Evolutionary conservation across 2,113 vertebrate genomes (phyloP).

Genomic region (Antigone vipio): DNA sequence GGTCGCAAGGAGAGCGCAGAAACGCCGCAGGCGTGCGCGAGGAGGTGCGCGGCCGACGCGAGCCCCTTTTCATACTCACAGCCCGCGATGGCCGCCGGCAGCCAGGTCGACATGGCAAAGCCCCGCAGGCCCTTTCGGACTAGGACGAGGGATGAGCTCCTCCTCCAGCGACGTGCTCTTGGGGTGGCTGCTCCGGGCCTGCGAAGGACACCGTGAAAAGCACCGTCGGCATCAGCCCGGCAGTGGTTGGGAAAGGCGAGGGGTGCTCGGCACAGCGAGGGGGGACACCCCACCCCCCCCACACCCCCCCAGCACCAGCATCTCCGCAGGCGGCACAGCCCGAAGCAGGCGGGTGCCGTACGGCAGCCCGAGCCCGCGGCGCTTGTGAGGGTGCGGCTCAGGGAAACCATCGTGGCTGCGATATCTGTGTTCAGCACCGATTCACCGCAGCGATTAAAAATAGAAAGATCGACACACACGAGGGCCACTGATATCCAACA

Average conservation of each 20-base stretch:
- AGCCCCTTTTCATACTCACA: background rate
- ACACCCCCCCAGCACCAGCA: background rate
- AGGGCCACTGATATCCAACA: no score
- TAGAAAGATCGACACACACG: no score
- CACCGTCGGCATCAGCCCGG: background rate
- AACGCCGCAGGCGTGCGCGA: background rate
- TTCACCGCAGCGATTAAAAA: background rate
- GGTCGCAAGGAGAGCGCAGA: background rate
- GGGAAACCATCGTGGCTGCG: no score
- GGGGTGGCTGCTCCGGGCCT: background rate
- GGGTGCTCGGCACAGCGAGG: rapidly evolving
- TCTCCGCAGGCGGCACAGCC: background rate
- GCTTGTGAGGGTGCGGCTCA: rapidly evolving
- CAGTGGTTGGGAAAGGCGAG: background rate
- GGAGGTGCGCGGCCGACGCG: background rate
- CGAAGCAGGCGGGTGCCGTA: background rate
- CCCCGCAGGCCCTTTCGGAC: background rate
- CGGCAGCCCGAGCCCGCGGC: background rate
- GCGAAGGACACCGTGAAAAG: background rate
- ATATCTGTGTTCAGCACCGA: background rate
- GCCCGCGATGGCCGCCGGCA: rapidly evolving
- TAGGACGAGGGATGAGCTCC: no score
- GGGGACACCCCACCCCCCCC: background rate
- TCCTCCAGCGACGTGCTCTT: rapidly evolving
- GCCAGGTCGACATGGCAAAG: background rate